Evolutionary conservation across 2,797 vertebrate species (phyloP).

Genomic region (Neosilurus hyrtlii): DNA sequence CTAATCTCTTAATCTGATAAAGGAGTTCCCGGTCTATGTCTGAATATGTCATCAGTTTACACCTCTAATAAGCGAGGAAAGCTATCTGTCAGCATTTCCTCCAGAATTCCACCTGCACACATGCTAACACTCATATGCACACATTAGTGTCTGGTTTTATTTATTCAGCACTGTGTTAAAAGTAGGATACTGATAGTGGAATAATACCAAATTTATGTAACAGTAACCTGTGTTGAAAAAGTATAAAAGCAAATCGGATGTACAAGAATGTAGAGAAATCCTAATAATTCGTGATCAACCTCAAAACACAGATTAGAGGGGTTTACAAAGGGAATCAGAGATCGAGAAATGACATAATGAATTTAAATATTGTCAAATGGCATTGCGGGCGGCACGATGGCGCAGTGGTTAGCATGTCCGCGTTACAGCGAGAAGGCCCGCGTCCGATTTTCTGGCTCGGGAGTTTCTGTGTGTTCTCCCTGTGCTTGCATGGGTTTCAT

Average conservation of each 20-base stretch:
- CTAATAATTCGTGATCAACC: not conserved
- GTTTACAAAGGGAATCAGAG: not conserved
- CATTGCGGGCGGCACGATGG: no score
- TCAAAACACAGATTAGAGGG: no score
- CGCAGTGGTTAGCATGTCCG: no score
- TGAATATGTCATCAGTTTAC: constrained; percentile 49
- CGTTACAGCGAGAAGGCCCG: no score
- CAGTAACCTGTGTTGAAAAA: not conserved
- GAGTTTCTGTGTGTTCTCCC: no score
- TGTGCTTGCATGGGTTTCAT: no score
- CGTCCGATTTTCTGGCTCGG: no score
- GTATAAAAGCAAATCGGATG: not conserved
- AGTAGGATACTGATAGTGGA: constrained; percentile 9
- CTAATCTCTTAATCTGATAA: constrained; percentile 73
- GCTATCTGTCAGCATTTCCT: not conserved
- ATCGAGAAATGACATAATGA: not conserved
- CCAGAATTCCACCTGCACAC: not conserved
- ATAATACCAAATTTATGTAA: constrained; percentile 5
- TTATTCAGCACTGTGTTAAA: not conserved
- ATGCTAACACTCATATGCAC: not conserved
- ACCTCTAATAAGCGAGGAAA: not conserved
- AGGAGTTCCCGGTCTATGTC: constrained; percentile 67
- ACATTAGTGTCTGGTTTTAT: constrained; percentile 14
- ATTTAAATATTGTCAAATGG: not conserved
- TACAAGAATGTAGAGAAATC: not conserved